phyloP scores from a whole-genome alignment of 2,113 vertebrate species.

The Aptenodytes forsteri region DNA sequence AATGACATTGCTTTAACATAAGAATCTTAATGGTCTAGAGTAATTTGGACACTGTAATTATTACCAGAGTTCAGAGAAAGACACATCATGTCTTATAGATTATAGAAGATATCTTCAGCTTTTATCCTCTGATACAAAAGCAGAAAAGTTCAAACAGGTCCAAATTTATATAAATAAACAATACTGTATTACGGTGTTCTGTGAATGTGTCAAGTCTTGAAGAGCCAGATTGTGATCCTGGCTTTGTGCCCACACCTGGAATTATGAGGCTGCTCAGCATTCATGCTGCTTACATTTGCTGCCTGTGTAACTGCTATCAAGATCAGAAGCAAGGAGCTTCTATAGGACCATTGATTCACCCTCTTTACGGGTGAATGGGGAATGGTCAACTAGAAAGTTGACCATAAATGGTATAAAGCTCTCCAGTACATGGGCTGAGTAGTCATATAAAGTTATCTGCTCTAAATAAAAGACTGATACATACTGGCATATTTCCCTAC shows the following conservation, averaged over 20 bases:
- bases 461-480: not conserved
- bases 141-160: slow-evolving; percentile 10
- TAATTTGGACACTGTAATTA: not conserved
- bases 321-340: not conserved
- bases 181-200: slow-evolving; percentile 26
- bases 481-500: not conserved
- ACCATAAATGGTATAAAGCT: not conserved
- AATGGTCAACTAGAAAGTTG: not conserved
- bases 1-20: not conserved
- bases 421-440: not conserved
- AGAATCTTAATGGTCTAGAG: not conserved
- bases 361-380: not conserved
- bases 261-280: not conserved
- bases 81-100: not conserved
- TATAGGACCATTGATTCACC: not conserved
- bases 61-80: not conserved
- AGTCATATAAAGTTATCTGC: not conserved
- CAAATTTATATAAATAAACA: slow-evolving; percentile 54
- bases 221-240: slow-evolving; percentile 53
- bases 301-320: not conserved
- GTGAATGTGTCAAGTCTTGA: slow-evolving; percentile 49
- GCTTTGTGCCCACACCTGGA: slow-evolving; percentile 39
- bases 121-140: not conserved
- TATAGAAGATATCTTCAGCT: not conserved
- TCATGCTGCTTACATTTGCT: not conserved